These are phyloP conservation scores for Tetragnatha versicolor DNA, from an alignment of 1,140 invertebrate genomes.

Conservation along the genomic window DNA sequence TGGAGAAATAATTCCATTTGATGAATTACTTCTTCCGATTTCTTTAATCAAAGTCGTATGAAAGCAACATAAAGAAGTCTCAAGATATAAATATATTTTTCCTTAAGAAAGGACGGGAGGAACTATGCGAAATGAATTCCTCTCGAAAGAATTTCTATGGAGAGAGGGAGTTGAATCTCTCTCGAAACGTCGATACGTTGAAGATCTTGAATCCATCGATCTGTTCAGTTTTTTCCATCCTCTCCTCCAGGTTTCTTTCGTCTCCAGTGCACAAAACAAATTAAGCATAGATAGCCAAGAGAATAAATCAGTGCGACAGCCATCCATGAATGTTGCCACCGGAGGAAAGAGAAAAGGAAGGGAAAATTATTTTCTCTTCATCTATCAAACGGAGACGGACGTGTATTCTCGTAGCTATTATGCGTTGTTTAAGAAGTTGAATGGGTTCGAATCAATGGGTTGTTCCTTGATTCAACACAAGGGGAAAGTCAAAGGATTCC, in stretches of 20 bases:
- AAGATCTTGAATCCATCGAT: no score
- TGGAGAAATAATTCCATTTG: conserved; percentile 24
- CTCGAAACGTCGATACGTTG: no score
- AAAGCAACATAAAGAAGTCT: conserved; percentile 25
- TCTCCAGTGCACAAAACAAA: conserved; percentile 10
- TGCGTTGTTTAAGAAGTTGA: no score
- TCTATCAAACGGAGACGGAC: background rate
- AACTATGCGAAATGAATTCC: background rate
- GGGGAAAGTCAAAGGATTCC: no score
- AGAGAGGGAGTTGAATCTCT: background rate
- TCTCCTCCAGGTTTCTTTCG: background rate
- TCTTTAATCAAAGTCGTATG: conserved; percentile 22
- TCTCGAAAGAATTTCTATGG: conserved; percentile 3
- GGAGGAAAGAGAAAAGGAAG: background rate
- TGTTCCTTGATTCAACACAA: no score
- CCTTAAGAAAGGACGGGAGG: background rate
- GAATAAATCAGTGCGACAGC: no score
- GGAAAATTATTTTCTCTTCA: conserved; percentile 15
- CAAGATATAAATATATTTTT: conserved; percentile 13
- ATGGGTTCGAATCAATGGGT: background rate
- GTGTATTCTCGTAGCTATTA: background rate
- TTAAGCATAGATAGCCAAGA: conserved; percentile 10
- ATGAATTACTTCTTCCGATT: conserved; percentile 20
- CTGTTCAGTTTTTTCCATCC: background rate
- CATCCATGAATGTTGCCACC: background rate